These are phyloP conservation scores for Montipora efflorescens DNA, from an alignment of 64 coral and sea anemone genomes.

Conservation along the genomic window DNA sequence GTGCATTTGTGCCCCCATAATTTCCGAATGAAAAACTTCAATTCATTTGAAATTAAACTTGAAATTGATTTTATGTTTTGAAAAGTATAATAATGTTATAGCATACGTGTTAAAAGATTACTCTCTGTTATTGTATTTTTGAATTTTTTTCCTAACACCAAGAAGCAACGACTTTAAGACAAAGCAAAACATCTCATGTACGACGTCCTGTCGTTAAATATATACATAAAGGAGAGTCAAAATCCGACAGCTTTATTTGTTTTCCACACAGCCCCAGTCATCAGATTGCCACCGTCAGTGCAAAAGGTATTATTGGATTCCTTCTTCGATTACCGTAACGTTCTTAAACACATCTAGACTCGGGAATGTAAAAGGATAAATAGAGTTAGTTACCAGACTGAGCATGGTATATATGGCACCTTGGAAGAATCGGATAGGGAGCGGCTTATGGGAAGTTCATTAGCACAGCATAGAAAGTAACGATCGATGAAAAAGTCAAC, in stretches of 20 bases:
- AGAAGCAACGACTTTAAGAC: background rate
- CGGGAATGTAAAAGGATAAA: too few species aligned
- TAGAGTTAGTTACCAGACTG: background rate
- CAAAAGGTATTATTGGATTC: background rate
- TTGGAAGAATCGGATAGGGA: background rate
- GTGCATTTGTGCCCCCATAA: background rate
- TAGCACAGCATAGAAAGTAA: background rate
- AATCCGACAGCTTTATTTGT: conserved; percentile 27
- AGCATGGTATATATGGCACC: too few species aligned
- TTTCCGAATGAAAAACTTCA: background rate
- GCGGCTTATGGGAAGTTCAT: conserved; percentile 16
- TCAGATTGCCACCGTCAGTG: background rate
- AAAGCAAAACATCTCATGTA: background rate
- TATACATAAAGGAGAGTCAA: background rate
- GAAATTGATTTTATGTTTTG: too few species aligned
- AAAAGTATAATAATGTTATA: too few species aligned
- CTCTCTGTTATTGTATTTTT: background rate
- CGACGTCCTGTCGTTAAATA: background rate
- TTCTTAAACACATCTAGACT: background rate
- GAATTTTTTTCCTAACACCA: background rate
- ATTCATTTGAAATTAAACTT: too few species aligned
- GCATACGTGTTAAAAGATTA: background rate
- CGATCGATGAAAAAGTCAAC: background rate
- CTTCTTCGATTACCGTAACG: too few species aligned
- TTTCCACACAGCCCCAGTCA: background rate